Conservation (phyloP, 2,113 vertebrate species). For the Nannospalax galili region DNA sequence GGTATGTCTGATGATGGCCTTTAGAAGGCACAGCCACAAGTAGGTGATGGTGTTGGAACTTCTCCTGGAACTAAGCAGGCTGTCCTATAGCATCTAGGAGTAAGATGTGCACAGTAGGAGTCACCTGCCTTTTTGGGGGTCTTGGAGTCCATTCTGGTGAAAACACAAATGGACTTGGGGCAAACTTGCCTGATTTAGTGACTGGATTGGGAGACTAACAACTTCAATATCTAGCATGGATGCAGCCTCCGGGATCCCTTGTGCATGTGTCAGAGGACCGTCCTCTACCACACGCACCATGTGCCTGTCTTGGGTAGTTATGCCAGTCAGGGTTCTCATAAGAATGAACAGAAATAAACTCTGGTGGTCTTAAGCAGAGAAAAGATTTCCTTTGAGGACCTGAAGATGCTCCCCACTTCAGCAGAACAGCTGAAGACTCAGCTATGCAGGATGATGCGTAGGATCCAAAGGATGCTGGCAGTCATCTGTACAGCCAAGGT, state of each 20-base stretch:
- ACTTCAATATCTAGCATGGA: too few relatives aligned
- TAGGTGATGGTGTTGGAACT: background rate
- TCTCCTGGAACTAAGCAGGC: background rate
- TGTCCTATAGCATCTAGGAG: background rate
- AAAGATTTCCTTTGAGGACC: background rate
- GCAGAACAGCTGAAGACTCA: background rate
- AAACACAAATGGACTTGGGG: background rate
- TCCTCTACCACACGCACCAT: accelerated
- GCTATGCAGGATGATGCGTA: background rate
- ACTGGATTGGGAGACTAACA: background rate
- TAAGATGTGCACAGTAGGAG: background rate
- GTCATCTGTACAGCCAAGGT: background rate
- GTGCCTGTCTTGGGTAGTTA: background rate
- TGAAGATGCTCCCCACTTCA: background rate
- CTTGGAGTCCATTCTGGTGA: background rate
- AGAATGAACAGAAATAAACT: background rate
- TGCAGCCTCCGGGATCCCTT: background rate
- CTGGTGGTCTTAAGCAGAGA: background rate
- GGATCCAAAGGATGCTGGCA: background rate
- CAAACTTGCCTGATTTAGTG: background rate
- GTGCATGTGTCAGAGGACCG: background rate
- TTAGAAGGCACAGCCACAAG: background rate
- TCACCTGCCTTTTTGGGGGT: too few relatives aligned
- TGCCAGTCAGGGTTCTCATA: background rate
- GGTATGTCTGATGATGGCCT: background rate